These are phyloP conservation scores for Orthosia gracilis DNA, from an alignment of 2,888 invertebrate species.

Conservation along the genomic window DNA sequence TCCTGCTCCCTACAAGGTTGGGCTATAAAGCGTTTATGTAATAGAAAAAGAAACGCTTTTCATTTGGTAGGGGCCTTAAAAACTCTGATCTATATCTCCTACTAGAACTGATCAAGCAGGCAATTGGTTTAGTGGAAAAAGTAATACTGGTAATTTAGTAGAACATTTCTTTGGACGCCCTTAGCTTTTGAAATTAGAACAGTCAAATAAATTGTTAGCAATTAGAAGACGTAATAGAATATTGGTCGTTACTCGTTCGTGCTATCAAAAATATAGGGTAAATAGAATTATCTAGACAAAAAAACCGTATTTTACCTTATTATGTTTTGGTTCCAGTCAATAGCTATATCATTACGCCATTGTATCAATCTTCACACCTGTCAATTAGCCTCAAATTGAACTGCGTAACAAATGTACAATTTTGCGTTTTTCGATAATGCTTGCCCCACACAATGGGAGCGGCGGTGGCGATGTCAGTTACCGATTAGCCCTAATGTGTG, in stretches of 20 bases:
- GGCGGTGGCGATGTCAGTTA: slow-evolving; percentile 63
- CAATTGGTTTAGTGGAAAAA: slow-evolving; percentile 31
- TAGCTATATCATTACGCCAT: slow-evolving; percentile 28
- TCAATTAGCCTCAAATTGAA: slow-evolving; percentile 62
- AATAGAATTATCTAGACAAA: neutral
- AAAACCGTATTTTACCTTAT: slow-evolving; percentile 20
- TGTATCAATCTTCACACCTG: slow-evolving; percentile 62
- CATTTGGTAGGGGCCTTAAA: slow-evolving; percentile 8
- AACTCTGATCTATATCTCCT: slow-evolving; percentile 24
- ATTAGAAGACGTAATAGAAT: neutral
- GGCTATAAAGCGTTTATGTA: slow-evolving; percentile 45
- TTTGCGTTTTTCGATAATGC: slow-evolving; percentile 57
- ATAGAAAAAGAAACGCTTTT: slow-evolving; percentile 44
- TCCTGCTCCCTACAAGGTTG: slow-evolving; percentile 45
- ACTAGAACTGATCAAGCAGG: slow-evolving; percentile 8
- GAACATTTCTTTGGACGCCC: neutral
- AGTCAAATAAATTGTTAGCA: neutral
- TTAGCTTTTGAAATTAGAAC: slow-evolving; percentile 32
- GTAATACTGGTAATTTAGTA: neutral
- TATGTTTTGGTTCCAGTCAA: slow-evolving; percentile 28
- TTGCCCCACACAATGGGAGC: slow-evolving; percentile 64
- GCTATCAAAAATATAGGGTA: neutral
- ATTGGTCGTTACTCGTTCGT: neutral
- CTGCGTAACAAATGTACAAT: slow-evolving; percentile 47
- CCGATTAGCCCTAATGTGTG: slow-evolving; percentile 69